These are phyloP conservation scores for Zoanthus solanderi DNA, from an alignment of 92 coral and sea anemone genomes.

Conservation along the genomic window DNA sequence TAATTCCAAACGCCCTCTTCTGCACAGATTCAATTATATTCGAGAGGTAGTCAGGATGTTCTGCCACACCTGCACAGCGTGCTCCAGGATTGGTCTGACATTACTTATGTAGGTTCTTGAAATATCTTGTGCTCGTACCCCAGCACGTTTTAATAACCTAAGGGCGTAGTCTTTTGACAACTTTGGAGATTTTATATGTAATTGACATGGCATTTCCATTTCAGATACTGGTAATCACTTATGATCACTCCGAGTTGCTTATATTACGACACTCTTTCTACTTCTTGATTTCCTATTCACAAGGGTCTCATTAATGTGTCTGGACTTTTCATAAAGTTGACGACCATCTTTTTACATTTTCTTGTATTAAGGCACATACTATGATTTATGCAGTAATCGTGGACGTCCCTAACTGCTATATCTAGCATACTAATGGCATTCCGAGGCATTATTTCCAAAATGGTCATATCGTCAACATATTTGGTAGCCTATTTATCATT, in stretches of 20 bases:
- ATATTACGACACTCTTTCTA: not conserved
- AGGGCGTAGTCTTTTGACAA: no score
- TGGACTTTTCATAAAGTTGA: not conserved
- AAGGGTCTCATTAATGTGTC: not conserved
- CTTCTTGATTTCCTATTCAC: not conserved
- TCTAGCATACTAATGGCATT: no score
- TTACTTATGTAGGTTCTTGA: not conserved
- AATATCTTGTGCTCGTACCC: no score
- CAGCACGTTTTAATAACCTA: no score
- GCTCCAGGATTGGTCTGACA: constrained; percentile 50
- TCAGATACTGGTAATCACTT: not conserved
- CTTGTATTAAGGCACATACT: not conserved
- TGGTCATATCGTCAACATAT: no score
- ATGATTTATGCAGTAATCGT: not conserved
- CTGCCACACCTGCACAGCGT: constrained; percentile 54
- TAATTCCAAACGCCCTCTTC: constrained; percentile 50
- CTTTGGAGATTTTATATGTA: not conserved
- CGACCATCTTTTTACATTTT: not conserved
- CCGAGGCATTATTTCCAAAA: not conserved
- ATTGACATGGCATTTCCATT: not conserved
- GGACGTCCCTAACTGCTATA: not conserved
- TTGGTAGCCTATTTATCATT: no score
- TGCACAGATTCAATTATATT: constrained; percentile 53
- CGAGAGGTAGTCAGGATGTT: constrained; percentile 55
- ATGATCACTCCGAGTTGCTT: not conserved